Evolutionary conservation across 1,140 invertebrate species (phyloP), one percentile per base, ranked within the genome.

Genomic region (Pissodes strobi): DNA sequence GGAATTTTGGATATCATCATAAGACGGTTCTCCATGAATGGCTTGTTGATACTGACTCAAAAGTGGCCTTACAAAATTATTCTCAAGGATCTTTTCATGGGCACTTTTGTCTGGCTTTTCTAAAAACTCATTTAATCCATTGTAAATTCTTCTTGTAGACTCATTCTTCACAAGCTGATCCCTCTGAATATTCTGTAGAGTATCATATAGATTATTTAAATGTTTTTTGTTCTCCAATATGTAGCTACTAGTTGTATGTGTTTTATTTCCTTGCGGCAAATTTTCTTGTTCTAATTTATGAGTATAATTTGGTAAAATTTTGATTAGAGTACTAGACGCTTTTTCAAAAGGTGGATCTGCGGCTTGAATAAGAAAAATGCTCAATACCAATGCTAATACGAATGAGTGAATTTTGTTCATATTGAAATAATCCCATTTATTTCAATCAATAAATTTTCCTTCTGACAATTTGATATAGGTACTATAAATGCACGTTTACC

Each of bases 321-420:
- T n/a, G 34, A 56, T 9, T 4, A 39, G 10, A 61, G 5, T 64
- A 52, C 56, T 10, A 59, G 27, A 12, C 46, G 55, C 55, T 66
- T 64, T 43, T 17, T 41, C 52, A 22, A 19, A 38, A 3, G 76
- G 76, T 15, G 76, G 76, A 67, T 78, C 76, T 23, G 73, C 69
- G 22, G 76, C 76, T 64, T 76, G 76, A 46, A 76, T 78, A 46
- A 78, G 67, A 58, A 78, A 76, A 49, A 78, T 73, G 46, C 74
- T 72, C 68, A 77, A 71, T 46, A 78, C 73, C 43, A 76, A 60
- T 22, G 76, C 75, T 49, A 78, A 63, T 41, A 78, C 57, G 46
- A 67, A 66, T 49, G 76, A 75, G 61, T 77, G 74, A 68, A 78
- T 74, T 61, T 70, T 72, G 69, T 74, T 77, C 76, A 78, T 78